Conservation (phyloP, 2,888 invertebrate species). For the Acleris emargana region DNA sequence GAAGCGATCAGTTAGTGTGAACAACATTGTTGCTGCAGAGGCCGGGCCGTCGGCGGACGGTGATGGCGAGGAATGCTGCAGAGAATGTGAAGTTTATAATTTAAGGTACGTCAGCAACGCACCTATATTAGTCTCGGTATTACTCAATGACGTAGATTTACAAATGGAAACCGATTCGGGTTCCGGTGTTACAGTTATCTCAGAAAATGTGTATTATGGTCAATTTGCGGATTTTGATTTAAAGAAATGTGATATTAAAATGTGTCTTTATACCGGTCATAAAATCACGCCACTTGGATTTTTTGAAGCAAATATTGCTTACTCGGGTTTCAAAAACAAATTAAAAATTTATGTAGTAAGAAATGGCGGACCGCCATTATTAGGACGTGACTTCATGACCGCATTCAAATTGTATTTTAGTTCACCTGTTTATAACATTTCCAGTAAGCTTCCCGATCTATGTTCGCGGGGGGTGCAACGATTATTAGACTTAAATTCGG, state of each 20-base stretch:
- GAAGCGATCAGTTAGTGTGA: slow-evolving; percentile 4
- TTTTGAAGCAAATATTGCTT: background rate
- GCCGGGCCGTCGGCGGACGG: background rate
- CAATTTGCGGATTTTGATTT: too few species aligned
- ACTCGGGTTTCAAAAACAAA: background rate
- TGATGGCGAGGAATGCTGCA: slow-evolving; percentile 16
- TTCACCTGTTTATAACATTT: background rate
- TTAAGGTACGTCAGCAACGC: slow-evolving; percentile 27
- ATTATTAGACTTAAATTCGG: slow-evolving; percentile 2
- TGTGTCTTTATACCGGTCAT: too few species aligned
- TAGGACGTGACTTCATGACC: slow-evolving; percentile 18
- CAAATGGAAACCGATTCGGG: slow-evolving; percentile 31
- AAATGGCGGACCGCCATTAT: slow-evolving; percentile 10
- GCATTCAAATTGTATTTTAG: background rate
- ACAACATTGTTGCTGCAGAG: slow-evolving; percentile 5
- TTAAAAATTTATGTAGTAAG: slow-evolving; percentile 18
- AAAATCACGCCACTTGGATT: slow-evolving; percentile 5
- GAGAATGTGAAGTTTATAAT: slow-evolving; percentile 32
- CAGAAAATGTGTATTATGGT: too few species aligned
- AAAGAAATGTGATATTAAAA: too few species aligned
- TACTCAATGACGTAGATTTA: slow-evolving; percentile 15
- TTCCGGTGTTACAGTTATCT: background rate
- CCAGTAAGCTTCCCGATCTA: background rate
- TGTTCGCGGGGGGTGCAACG: background rate
- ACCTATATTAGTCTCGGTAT: slow-evolving; percentile 22